These are phyloP conservation scores for Poecilia gillii DNA, from an alignment of 2,797 vertebrate genomes.

Conservation along the genomic window DNA sequence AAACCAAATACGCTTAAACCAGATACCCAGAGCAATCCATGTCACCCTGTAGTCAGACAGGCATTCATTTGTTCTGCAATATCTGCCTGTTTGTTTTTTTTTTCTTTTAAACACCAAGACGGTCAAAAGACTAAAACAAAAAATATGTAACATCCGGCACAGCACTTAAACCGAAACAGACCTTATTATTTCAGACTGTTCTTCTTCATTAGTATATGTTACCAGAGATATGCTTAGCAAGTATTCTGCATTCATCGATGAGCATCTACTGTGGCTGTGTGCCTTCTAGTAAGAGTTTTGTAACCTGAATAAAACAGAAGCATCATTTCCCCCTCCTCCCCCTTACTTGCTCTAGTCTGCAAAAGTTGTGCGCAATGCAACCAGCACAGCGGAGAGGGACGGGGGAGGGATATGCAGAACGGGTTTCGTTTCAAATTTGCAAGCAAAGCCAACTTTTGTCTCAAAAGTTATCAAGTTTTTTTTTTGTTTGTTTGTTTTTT, in stretches of 20 bases:
- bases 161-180: slow-evolving; percentile 11
- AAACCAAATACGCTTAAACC: not conserved
- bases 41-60: not conserved
- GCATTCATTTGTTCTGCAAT: not conserved
- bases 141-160: slow-evolving; percentile 35
- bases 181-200: not conserved
- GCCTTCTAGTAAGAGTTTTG: slow-evolving; percentile 18
- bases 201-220: slow-evolving; percentile 22
- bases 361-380: not conserved
- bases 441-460: not conserved
- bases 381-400: slow-evolving; percentile 10
- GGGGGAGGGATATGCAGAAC: not conserved
- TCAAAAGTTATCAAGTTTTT: not conserved
- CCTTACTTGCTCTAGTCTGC: not conserved
- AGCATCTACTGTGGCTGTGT: slow-evolving; percentile 26
- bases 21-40: not conserved
- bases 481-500: too few relatives aligned
- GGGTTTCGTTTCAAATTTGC: not conserved
- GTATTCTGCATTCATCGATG: slow-evolving; percentile 16
- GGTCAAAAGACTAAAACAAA: not conserved
- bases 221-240: slow-evolving; percentile 27
- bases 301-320: not conserved
- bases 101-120: not conserved
- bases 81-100: not conserved
- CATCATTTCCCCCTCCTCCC: not conserved